Evolutionary conservation across 2,797 vertebrate genomes (phyloP).

Genomic region (Lithobates pipiens): DNA sequence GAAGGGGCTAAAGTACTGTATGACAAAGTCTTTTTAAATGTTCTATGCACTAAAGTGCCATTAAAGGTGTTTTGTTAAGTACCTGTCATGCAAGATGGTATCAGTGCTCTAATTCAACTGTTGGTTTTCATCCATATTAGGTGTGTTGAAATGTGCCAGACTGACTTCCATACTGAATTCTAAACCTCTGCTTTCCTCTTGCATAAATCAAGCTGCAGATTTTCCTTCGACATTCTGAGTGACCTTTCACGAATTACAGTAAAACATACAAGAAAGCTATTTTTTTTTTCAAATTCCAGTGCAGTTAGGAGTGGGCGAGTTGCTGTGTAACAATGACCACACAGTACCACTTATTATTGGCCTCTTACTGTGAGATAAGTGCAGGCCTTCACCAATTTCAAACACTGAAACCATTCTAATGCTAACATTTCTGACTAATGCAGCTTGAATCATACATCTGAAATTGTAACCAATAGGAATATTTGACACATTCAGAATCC

Average conservation of each 20-base stretch:
- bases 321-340: slow-evolving; percentile 30
- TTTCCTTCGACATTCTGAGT: neutral
- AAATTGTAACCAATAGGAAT: neutral
- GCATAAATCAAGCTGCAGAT: neutral
- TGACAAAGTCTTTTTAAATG: too few relatives aligned
- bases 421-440: slow-evolving; percentile 48
- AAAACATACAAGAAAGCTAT: neutral
- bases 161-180: too few relatives aligned
- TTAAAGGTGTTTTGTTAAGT: too few relatives aligned
- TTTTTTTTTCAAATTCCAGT: neutral
- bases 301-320: slow-evolving; percentile 29
- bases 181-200: neutral
- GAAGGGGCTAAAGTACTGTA: too few relatives aligned
- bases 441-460: slow-evolving; percentile 34
- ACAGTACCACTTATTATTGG: slow-evolving; percentile 40
- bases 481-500: neutral
- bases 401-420: neutral
- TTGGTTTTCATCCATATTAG: too few relatives aligned
- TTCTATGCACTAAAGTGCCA: too few relatives aligned
- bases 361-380: slow-evolving; percentile 53
- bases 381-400: slow-evolving; percentile 30
- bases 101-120: too few relatives aligned
- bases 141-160: too few relatives aligned
- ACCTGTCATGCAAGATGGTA: too few relatives aligned
- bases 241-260: slow-evolving; percentile 5